Base-by-base conservation (phyloP, 2,797 vertebrate genomes). In the Arctocebus calabarensis region DNA sequence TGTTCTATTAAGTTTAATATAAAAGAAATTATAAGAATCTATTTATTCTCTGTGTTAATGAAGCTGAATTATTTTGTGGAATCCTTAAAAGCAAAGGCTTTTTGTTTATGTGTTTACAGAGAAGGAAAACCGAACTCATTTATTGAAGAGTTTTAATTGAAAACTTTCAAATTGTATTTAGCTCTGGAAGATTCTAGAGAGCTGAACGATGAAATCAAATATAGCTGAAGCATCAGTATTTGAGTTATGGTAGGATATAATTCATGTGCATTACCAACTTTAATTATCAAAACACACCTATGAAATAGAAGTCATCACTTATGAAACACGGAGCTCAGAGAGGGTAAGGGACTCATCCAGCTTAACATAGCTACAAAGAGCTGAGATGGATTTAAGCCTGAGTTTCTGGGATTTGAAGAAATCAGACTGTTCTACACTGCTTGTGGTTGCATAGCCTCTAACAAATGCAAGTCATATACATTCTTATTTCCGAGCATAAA, bases 91-190 rank as follows among this genome's bases (percentile, higher is more conserved):
- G 14, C 78, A 43, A 81, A 88, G 20, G 27, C 34, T 92, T 25
- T 37, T 43, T 91, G 12, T 79, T 57, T 70, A 68, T 78, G 81
- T 90, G 7, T 79, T 85, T 82, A 37, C 19, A 68, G 66, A 77
- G 11, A 68, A 62, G 16, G 45, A 75, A 71, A 94, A 29, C n/a
- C 17, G 6, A 23, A n/a, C 20, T 0, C 61, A 43, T 61, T 77
- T 64, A 52, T 37, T 91, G 12, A 81, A 20, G 29, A 22, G 78
- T 87, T 89, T 84, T 77, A 40, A 61, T 77, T 37, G 87, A 81
- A 93, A 86, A 66, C 52, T 52, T 94, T 75, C 17, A 52, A 74
- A 34, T 86, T 88, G 8, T 55, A 78, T 77, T 94, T 34, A 79
- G 14, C 9, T 70, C 3, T 52, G 32, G 32, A 91, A 90, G 86